Base-by-base conservation (phyloP, 53 echinoderm and acorn worm genomes). In the Stichopus horrens region DNA sequence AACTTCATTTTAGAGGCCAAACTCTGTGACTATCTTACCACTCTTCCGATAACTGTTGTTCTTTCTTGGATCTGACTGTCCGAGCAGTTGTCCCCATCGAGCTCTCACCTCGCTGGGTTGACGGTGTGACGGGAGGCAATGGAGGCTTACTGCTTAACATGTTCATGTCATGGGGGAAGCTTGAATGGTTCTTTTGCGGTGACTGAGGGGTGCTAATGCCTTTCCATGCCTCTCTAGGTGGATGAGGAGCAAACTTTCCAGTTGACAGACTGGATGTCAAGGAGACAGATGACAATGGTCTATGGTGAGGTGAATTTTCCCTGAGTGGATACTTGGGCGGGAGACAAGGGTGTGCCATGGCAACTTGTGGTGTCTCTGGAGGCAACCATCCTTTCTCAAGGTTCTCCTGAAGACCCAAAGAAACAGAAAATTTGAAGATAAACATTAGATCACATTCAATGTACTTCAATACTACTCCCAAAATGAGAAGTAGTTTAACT, bases 1-100 rank as follows among this genome's bases (percentile, higher is more conserved):
- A 37, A 37, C 37, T 37, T 37, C 37, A 37, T 37, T 37, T 37
- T 37, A 2, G 37, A 37, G 37, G 37, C 37, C 37, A 37, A 37
- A 37, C 37, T 37, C 37, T 23, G 21, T 52, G 23, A 51, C 37
- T 59, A 21, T 58, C 95, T 57, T 76, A 97, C 98, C 98, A 97
- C 86, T 97, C 98, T 86, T 97, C 94, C 23, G 98, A 90, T 4
- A 97, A 86, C 77, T 89, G 80, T 9, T 97, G 94, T 20, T 95
- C 93, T 84, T 92, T 94, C 6, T 94, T 86, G 55, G 91, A 89
- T 86, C 92, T 81, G 52, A 88, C 88, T 14, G 93, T 95, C 58
- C 95, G 92, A 16, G 95, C 91, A 20, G 96, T 96, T 9, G 89
- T 86, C 21, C 91, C 90, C 8, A 89, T 74, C 9, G 77, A 79